These are phyloP conservation scores for Mandrillus leucophaeus DNA, from an alignment of 2,113 vertebrate genomes.

Conservation along the genomic window DNA sequence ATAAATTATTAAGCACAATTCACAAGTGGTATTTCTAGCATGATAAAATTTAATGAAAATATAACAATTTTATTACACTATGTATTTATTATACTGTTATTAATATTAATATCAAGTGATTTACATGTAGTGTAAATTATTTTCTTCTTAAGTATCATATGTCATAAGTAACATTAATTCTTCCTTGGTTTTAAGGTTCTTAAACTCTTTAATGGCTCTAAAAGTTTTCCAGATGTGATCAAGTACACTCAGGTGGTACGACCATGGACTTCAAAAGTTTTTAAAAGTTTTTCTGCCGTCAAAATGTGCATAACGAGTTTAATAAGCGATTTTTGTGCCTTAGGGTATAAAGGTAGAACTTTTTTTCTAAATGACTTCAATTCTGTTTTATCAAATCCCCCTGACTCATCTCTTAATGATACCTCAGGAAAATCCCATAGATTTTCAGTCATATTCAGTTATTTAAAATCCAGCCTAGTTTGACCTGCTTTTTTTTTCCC, in stretches of 20 bases:
- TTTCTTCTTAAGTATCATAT: conserved; percentile 16
- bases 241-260: background rate
- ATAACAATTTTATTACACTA: background rate
- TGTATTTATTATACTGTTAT: background rate
- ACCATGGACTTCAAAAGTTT: background rate
- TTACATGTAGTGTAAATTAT: background rate
- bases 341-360: background rate
- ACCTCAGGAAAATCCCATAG: background rate
- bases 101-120: background rate
- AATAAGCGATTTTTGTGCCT: background rate
- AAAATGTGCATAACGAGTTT: background rate
- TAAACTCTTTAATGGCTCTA: background rate
- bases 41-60: background rate
- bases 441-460: background rate
- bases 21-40: background rate
- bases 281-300: background rate
- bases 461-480: background rate
- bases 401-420: background rate
- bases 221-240: background rate
- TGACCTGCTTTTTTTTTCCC: background rate
- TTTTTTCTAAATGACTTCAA: conserved; percentile 18
- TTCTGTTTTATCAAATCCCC: background rate
- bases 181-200: background rate
- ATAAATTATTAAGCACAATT: background rate
- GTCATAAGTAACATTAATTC: background rate